A percentile compares a stretch with the other conserved stretches of the same genome.
Conservation (phyloP, 2,113 vertebrate species). For the Todiramphus saurophagus region DNA sequence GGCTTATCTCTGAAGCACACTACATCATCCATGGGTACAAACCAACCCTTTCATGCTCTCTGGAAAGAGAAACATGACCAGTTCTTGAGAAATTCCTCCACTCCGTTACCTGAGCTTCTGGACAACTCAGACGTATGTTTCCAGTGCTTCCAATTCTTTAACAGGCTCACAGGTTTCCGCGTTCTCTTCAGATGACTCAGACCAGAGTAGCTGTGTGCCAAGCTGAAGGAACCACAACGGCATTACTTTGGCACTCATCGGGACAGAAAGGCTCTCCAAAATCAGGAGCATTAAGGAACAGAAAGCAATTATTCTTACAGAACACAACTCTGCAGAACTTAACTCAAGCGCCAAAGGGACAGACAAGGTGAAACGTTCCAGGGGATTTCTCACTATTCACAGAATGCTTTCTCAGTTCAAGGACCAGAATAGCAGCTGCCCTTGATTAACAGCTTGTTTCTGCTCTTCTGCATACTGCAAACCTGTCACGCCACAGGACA, state of each 20-base stretch:
- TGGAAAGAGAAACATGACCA: background rate
- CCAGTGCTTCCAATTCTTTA: background rate
- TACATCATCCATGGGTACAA: background rate
- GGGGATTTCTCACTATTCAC: background rate
- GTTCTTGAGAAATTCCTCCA: background rate
- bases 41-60: background rate
- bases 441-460: conserved; percentile 11
- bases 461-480: background rate
- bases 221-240: background rate
- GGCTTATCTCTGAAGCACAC: background rate
- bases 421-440: conserved; percentile 9
- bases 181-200: background rate
- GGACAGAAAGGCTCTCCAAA: background rate
- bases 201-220: background rate
- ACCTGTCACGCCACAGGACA: background rate
- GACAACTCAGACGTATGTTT: background rate
- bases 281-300: background rate
- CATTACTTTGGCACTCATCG: background rate
- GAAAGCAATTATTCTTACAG: background rate
- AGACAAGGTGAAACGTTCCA: background rate
- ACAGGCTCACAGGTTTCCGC: background rate
- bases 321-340: background rate
- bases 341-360: background rate
- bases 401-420: conserved; percentile 4
- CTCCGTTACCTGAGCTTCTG: background rate